phyloP scores from a whole-genome alignment of 23 tunicate species.

The Phallusia fumigata region DNA sequence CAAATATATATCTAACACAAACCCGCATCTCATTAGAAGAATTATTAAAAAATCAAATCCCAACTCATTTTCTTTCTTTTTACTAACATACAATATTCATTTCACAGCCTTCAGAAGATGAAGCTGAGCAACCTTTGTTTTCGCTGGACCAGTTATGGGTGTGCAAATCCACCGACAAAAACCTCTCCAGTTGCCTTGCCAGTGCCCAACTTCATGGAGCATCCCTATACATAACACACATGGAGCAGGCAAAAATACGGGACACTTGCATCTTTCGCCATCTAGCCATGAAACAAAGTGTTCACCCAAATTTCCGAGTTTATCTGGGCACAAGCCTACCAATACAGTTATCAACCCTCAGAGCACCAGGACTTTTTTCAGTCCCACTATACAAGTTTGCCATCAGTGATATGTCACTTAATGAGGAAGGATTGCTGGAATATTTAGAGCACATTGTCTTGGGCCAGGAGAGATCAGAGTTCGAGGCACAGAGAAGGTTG shows the following conservation, averaged over 20 bases:
- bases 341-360: constrained; percentile 13
- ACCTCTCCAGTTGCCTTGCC: constrained; percentile 13
- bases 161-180: constrained; percentile 51
- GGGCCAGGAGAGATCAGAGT: constrained; percentile 73
- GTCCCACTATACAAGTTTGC: constrained; percentile 36
- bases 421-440: constrained; percentile 38
- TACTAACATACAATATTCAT: too few relatives aligned
- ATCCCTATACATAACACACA: constrained; percentile 37
- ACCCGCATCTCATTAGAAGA: too few relatives aligned
- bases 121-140: not conserved
- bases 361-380: not conserved
- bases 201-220: constrained; percentile 42
- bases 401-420: constrained; percentile 49
- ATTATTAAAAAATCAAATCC: too few relatives aligned
- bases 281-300: not conserved
- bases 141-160: constrained; percentile 48
- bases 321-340: constrained; percentile 47
- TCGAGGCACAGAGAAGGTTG: constrained; percentile 71
- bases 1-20: too few relatives aligned
- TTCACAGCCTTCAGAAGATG: not conserved
- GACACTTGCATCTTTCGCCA: not conserved
- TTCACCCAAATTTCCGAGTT: constrained; percentile 49
- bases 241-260: constrained; percentile 34
- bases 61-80: too few relatives aligned
- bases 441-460: constrained; percentile 53